Conservation (phyloP, 2,113 vertebrate genomes). For the Balaeniceps rex region DNA sequence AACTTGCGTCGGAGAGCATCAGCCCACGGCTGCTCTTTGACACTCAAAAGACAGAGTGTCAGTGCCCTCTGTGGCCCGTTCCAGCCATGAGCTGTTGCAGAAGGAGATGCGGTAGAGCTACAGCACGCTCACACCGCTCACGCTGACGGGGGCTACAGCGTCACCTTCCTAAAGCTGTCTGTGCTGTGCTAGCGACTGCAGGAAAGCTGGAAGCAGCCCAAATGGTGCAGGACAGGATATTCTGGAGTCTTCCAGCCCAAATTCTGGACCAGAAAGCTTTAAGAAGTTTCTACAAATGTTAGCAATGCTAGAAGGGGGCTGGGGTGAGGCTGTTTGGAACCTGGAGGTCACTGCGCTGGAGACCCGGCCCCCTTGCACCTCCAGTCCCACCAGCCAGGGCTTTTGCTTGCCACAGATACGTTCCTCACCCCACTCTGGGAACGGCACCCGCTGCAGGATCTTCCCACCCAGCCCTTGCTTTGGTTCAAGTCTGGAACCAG, state of each 20-base stretch:
- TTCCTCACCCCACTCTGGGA: background rate
- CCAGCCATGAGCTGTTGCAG: background rate
- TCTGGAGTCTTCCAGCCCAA: background rate
- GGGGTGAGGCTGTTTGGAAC: background rate
- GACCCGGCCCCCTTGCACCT: background rate
- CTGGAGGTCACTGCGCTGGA: background rate
- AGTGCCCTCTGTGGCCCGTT: background rate
- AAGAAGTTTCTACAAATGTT: background rate
- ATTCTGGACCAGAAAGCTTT: background rate
- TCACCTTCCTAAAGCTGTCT: background rate
- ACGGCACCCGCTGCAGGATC: background rate
- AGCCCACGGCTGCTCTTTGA: background rate
- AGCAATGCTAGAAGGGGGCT: background rate
- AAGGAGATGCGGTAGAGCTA: background rate
- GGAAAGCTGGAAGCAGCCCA: background rate
- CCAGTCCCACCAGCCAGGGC: background rate
- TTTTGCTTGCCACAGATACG: background rate
- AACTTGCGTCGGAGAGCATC: background rate
- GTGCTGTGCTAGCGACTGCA: background rate
- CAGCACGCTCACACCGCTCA: fast-evolving
- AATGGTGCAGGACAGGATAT: background rate
- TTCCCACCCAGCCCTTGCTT: background rate
- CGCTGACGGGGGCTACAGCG: background rate
- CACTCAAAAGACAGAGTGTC: background rate
- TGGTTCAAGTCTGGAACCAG: background rate